Base-by-base conservation (phyloP, 1,140 invertebrate genomes). In the Acromyrmex heyeri region DNA sequence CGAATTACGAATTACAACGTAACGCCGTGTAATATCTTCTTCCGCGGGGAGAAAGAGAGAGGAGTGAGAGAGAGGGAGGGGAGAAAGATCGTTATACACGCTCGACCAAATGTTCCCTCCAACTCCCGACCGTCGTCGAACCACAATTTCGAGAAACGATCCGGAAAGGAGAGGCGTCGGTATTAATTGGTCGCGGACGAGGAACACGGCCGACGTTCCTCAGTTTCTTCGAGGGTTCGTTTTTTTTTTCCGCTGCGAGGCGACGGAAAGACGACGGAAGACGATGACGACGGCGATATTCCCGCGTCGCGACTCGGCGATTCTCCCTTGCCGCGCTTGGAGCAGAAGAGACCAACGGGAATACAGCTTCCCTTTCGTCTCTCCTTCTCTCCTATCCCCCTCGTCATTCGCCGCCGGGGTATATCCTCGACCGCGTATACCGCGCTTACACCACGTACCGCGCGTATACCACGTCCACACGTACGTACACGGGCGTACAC, bases 131-230 rank as follows among this genome's bases (percentile, higher is more conserved):
- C 65, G 87, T 89, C 73, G 88, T 82, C 64, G 76, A 76, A 87
- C 67, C 21, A 62, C 21, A 69, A 69, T 73, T 83, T 48, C 55
- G 62, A 64, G 78, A 83, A 59, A 70, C 78, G 76, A 86, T 78
- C 79, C 83, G 82, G 88, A 75, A 86, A 61, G 76, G 72, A 90
- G 85, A 90, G 88, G 86, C 92, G 91, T 90, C 88, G 88, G 91
- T 93, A 94, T 94, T 94, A 94, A 94, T 94, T 94, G 93, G 92
- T 91, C 90, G 57, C 55, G 91, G 91, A 92, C 91, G 73, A 90
- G 90, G 8, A 91, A 82, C 67, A 48, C 55, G 67, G 44, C n/a
- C 92, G 93, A 93, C 90, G 91, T 91, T 92, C 90, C n/a, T 92
- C 89, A 79, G 85, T 27, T 86, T 87, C 88, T 76, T 90, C 50